These are phyloP conservation scores for Diorhabda carinulata DNA, from an alignment of 1,140 invertebrate species.

Conservation along the genomic window DNA sequence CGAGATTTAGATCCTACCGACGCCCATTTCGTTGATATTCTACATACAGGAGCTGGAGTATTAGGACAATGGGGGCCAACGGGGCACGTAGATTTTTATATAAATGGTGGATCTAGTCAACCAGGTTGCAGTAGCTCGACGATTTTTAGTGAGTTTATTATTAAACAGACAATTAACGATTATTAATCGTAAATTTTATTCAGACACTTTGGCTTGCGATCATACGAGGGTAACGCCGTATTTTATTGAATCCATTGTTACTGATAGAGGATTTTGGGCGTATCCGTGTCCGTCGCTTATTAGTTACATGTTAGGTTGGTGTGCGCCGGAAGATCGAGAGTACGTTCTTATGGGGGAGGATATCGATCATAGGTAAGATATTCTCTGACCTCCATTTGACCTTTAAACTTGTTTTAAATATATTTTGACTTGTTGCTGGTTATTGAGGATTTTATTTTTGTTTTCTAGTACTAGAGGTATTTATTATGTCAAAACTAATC, in stretches of 20 bases:
- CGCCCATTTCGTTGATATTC: constrained; percentile 81
- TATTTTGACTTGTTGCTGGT: too few relatives aligned
- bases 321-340: constrained; percentile 68
- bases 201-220: constrained; percentile 80
- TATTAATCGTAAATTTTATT: constrained; percentile 30
- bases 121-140: constrained; percentile 78
- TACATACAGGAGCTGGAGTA: constrained; percentile 84
- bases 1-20: constrained; percentile 79
- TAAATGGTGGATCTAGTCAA: constrained; percentile 83
- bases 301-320: constrained; percentile 76
- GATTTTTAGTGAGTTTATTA: constrained; percentile 65
- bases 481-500: constrained; percentile 81
- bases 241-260: constrained; percentile 81
- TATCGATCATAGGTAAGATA: constrained; percentile 45
- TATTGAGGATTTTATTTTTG: not conserved
- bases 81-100: constrained; percentile 86
- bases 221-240: constrained; percentile 85
- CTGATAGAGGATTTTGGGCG: constrained; percentile 73
- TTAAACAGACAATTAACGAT: too few relatives aligned
- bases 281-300: constrained; percentile 75
- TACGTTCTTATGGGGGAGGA: constrained; percentile 82
- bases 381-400: not conserved
- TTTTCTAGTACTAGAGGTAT: constrained; percentile 69
- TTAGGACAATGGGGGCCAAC: constrained; percentile 80
- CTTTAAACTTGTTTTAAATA: not conserved